Percentiles rank a stretch among this genome's conserved stretches.
Evolutionary conservation across 2,888 invertebrate genomes (phyloP).

Genomic region (Drosophila colorata): DNA sequence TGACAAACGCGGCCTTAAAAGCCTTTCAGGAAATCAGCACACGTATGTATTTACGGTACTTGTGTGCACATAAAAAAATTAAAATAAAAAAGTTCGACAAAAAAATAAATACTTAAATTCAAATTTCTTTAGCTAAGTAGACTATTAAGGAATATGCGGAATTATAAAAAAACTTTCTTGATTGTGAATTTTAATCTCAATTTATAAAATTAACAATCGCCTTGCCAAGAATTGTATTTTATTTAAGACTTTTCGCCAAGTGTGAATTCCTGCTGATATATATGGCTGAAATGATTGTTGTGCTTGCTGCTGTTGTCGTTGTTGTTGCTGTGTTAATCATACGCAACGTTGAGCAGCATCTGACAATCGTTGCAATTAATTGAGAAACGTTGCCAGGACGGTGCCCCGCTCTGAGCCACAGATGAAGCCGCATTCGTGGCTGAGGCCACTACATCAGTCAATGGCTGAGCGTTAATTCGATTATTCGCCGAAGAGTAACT

Average conservation of each 20-base stretch:
- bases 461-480: constrained; percentile 46
- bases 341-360: constrained; percentile 61
- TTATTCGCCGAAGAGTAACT: constrained; percentile 30
- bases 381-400: constrained; percentile 14
- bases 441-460: constrained; percentile 47
- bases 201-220: too few species aligned
- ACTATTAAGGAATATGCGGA: too few species aligned
- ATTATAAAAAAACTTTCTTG: too few species aligned
- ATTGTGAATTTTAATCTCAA: too few species aligned
- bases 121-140: too few species aligned
- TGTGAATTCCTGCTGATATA: neutral
- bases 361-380: constrained; percentile 51
- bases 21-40: neutral
- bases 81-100: too few species aligned
- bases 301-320: neutral
- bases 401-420: neutral
- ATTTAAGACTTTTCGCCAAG: neutral
- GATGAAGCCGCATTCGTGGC: neutral
- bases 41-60: neutral
- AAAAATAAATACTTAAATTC: too few species aligned
- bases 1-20: constrained; percentile 14
- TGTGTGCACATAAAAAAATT: neutral
- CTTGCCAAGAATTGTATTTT: too few species aligned
- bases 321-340: constrained; percentile 57
- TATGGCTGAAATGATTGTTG: constrained; percentile 7